Percentiles rank a stretch among this genome's conserved stretches.
phyloP scores from a whole-genome alignment of 1,140 invertebrate genomes.

The Drosophila santomea region DNA sequence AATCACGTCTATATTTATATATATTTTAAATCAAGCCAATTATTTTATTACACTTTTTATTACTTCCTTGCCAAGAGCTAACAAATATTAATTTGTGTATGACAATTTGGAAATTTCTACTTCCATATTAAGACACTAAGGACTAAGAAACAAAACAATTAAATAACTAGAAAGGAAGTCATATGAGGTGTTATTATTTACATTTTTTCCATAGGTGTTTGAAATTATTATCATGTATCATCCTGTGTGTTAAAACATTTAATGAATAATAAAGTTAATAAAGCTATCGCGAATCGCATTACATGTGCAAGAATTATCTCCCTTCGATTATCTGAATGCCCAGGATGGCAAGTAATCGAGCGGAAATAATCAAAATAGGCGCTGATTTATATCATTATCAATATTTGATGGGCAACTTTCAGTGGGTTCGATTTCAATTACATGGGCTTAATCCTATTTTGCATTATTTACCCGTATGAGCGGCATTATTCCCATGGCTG shows the following conservation, averaged over 20 bases:
- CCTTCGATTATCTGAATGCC: conserved; percentile 1
- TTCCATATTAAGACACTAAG: too few relatives aligned
- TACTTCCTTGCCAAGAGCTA: too few relatives aligned
- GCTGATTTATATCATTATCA: conserved; percentile 38
- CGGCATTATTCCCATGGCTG: conserved; percentile 52
- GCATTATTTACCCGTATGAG: conserved; percentile 68
- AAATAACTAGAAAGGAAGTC: not conserved
- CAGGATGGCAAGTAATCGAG: conserved; percentile 5
- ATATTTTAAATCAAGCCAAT: too few relatives aligned
- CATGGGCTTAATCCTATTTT: conserved; percentile 38
- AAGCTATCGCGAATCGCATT: not conserved
- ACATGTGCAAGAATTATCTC: conserved; percentile 3
- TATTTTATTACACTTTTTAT: too few relatives aligned
- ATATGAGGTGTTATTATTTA: too few relatives aligned
- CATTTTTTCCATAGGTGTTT: not conserved
- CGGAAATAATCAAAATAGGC: conserved; percentile 34
- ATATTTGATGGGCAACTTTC: conserved; percentile 51
- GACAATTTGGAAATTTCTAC: too few relatives aligned
- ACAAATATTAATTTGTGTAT: too few relatives aligned
- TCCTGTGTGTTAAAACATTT: not conserved
- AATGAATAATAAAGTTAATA: conserved; percentile 10
- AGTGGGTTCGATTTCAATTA: conserved; percentile 35
- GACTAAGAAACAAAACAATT: not conserved
- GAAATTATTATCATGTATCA: not conserved
- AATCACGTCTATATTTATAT: too few relatives aligned